Evolutionary conservation across 2,888 invertebrate species (phyloP).

Genomic region (Venustoraphidia nigricollis): DNA sequence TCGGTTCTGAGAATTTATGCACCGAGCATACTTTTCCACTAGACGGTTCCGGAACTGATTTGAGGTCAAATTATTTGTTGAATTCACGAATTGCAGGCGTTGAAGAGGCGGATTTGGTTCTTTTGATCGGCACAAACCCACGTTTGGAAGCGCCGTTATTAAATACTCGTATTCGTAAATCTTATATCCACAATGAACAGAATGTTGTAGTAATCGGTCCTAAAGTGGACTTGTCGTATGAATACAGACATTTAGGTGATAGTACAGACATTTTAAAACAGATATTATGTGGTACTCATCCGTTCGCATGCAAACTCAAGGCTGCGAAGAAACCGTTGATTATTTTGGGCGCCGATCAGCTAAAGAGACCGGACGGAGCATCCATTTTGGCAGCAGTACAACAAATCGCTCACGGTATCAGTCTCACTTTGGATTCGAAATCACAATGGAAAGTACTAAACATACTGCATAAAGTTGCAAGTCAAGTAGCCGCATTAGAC

Average conservation of each 20-base stretch:
- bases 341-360: slow-evolving; percentile 75
- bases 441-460: slow-evolving; percentile 74
- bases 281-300: slow-evolving; percentile 54
- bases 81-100: slow-evolving; percentile 81
- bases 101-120: slow-evolving; percentile 85
- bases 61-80: slow-evolving; percentile 81
- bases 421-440: slow-evolving; percentile 35
- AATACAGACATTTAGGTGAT: slow-evolving; percentile 82
- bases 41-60: slow-evolving; percentile 65
- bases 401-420: slow-evolving; percentile 46
- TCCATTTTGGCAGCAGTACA: slow-evolving; percentile 62
- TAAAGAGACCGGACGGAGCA: slow-evolving; percentile 63
- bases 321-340: slow-evolving; percentile 78
- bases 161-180: slow-evolving; percentile 89
- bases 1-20: slow-evolving; percentile 73
- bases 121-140: slow-evolving; percentile 92
- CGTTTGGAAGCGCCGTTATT: slow-evolving; percentile 93
- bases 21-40: slow-evolving; percentile 87
- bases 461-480: slow-evolving; percentile 83
- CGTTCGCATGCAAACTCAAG: slow-evolving; percentile 50
- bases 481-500: slow-evolving; percentile 90
- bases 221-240: slow-evolving; percentile 82
- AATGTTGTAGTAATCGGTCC: slow-evolving; percentile 79
- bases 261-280: slow-evolving; percentile 57
- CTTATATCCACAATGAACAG: slow-evolving; percentile 87